phyloP scores from a whole-genome alignment of 1,140 invertebrate genomes.

The Drosophila pectinifera region DNA sequence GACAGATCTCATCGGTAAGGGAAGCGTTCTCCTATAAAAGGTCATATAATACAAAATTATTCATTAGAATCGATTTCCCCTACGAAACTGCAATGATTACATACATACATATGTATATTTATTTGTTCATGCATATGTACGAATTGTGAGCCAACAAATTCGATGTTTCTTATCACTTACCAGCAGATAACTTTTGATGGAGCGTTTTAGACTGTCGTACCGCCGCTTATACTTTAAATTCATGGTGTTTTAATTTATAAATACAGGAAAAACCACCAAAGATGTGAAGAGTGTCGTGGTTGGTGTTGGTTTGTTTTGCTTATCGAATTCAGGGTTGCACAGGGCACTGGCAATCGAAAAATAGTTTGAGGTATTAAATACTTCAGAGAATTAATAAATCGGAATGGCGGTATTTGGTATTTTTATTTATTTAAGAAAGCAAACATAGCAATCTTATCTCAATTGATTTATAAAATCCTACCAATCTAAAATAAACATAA shows the following conservation, averaged over 20 bases:
- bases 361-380: neutral
- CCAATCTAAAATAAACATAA: neutral
- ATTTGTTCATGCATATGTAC: neutral
- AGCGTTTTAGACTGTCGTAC: conserved; percentile 28
- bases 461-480: conserved; percentile 1
- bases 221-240: conserved; percentile 37
- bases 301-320: conserved; percentile 29
- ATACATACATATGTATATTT: neutral
- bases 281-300: neutral
- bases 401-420: conserved; percentile 5
- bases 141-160: neutral
- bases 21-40: conserved; percentile 90
- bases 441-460: conserved; percentile 16
- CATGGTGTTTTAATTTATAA: conserved; percentile 41
- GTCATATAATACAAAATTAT: neutral
- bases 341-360: neutral
- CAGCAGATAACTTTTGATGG: conserved; percentile 29
- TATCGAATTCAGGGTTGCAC: conserved; percentile 24
- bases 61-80: neutral
- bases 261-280: conserved; percentile 6
- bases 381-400: neutral
- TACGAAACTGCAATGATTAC: neutral
- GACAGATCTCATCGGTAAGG: conserved; percentile 91
- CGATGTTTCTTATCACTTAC: neutral
- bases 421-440: conserved; percentile 6